Evolutionary conservation across 2,113 vertebrate genomes (phyloP).

Genomic region (Conger conger): DNA sequence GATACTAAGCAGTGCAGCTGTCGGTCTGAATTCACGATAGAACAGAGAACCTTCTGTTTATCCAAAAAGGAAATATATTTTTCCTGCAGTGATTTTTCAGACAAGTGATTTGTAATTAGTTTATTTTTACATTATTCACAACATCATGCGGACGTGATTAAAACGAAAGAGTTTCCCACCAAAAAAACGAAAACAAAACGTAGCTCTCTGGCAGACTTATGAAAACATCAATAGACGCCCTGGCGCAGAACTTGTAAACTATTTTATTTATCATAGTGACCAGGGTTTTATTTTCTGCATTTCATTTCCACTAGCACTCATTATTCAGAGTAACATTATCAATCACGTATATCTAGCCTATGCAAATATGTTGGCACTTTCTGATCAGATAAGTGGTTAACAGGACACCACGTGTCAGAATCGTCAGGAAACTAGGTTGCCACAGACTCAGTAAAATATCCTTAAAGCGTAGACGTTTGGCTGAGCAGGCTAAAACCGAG

Average conservation of each 20-base stretch:
- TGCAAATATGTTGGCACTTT: not conserved
- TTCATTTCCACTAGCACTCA: not conserved
- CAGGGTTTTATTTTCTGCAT: not conserved
- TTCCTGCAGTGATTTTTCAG: not conserved
- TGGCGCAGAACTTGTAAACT: conserved; percentile 1
- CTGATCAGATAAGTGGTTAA: too few species aligned
- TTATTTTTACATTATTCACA: not conserved
- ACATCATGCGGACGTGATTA: not conserved
- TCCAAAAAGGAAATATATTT: not conserved
- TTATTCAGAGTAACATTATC: not conserved
- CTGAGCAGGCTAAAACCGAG: not conserved
- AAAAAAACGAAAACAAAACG: too few species aligned
- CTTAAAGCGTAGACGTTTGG: not conserved
- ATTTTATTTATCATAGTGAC: not conserved
- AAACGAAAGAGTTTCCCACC: not conserved
- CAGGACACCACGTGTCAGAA: too few species aligned
- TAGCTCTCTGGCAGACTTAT: not conserved
- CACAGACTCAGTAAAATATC: not conserved
- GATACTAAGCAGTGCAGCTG: too few species aligned
- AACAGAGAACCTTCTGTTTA: not conserved
- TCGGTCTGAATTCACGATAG: not conserved
- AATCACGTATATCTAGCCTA: not conserved
- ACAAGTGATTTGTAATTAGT: not conserved
- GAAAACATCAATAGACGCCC: not conserved
- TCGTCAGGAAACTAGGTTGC: not conserved